A percentile compares a stretch with the other conserved stretches of the same genome.
Evolutionary conservation across 1,140 invertebrate genomes (phyloP).

Genomic region (Elymnias hypermnestra): DNA sequence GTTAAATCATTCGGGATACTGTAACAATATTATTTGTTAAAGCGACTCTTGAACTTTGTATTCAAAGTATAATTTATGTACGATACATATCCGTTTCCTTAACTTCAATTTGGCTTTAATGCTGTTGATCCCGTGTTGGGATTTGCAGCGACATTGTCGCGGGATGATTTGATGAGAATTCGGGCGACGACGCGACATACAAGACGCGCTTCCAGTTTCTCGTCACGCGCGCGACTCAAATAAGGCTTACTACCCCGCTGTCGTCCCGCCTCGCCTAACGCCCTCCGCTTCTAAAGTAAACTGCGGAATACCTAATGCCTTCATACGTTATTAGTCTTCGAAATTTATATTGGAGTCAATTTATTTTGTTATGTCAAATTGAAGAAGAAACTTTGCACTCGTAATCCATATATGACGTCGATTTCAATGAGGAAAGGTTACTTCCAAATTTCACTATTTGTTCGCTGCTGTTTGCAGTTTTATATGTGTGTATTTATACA

Average conservation of each 20-base stretch:
- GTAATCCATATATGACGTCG: too few relatives aligned
- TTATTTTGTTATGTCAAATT: slow-evolving; percentile 6
- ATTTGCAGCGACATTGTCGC: slow-evolving; percentile 67
- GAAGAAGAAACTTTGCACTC: too few relatives aligned
- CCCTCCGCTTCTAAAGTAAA: slow-evolving; percentile 57
- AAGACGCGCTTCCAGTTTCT: slow-evolving; percentile 66
- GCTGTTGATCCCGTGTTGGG: slow-evolving; percentile 66
- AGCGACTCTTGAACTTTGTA: slow-evolving; percentile 10
- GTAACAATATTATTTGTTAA: too few relatives aligned
- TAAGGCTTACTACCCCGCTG: slow-evolving; percentile 66
- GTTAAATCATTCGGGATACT: too few relatives aligned
- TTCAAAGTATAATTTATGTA: slow-evolving; percentile 30
- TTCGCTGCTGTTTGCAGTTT: too few relatives aligned
- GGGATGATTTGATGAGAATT: slow-evolving; percentile 72
- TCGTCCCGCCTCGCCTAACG: slow-evolving; percentile 44
- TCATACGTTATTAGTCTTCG: slow-evolving; percentile 33
- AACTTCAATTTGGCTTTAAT: slow-evolving; percentile 66
- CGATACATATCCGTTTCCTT: slow-evolving; percentile 46
- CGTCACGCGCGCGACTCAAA: slow-evolving; percentile 69
- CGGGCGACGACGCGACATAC: slow-evolving; percentile 61
- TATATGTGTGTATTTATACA: too few relatives aligned
- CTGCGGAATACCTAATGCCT: slow-evolving; percentile 66
- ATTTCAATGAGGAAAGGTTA: too few relatives aligned
- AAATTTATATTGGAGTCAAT: slow-evolving; percentile 20
- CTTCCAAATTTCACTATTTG: too few relatives aligned